These are phyloP conservation scores for Meiosimyza decipiens DNA, from an alignment of 2,888 invertebrate genomes.

Conservation along the genomic window DNA sequence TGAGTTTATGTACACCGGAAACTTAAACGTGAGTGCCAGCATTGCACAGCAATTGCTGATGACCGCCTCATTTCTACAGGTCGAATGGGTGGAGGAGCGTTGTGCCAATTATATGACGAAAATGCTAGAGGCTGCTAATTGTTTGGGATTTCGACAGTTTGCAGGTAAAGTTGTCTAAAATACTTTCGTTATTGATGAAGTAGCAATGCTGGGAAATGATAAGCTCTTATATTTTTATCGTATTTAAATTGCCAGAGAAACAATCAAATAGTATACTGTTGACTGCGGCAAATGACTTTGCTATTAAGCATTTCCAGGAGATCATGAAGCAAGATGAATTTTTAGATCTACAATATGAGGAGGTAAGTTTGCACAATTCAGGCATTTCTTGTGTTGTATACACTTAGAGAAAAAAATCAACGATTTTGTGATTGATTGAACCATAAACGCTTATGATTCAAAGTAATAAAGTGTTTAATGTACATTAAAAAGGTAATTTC, in stretches of 20 bases:
- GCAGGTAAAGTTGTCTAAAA: constrained; percentile 42
- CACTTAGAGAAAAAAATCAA: too few relatives aligned
- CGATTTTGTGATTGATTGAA: too few relatives aligned
- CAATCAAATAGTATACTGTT: constrained; percentile 49
- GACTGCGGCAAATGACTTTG: constrained; percentile 49
- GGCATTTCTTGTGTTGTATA: too few relatives aligned
- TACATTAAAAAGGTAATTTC: too few relatives aligned
- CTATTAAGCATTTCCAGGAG: constrained; percentile 52
- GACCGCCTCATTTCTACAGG: constrained; percentile 51
- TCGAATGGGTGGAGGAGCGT: constrained; percentile 49
- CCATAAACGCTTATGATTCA: too few relatives aligned
- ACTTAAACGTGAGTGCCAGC: constrained; percentile 45
- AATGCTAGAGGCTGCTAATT: constrained; percentile 49
- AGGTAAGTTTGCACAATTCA: constrained; percentile 44
- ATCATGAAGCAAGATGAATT: constrained; percentile 54
- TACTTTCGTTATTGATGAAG: background rate
- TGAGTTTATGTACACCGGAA: constrained; percentile 53
- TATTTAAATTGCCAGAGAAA: constrained; percentile 45
- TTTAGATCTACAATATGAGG: constrained; percentile 49
- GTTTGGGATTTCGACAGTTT: constrained; percentile 52
- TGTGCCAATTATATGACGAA: constrained; percentile 49
- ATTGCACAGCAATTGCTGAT: constrained; percentile 50
- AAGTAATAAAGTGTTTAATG: too few relatives aligned
- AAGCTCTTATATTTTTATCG: too few relatives aligned
- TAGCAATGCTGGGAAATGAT: background rate